Base-by-base conservation (phyloP, 2,888 invertebrate species). In the Chymomyza fuscimana region DNA sequence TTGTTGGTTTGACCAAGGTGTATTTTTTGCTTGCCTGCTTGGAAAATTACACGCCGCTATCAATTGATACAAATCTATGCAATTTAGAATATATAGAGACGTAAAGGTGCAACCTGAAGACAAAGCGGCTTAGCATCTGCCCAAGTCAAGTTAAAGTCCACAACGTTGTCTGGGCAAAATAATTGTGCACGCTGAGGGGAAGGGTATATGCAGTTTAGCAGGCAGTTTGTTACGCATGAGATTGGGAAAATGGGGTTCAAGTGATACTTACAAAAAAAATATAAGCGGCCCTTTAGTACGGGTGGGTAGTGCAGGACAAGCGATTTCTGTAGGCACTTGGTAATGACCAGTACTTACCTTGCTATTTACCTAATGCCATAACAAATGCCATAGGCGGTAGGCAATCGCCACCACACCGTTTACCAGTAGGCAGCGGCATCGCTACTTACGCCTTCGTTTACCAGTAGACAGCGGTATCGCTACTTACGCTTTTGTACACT, bases 11-110 rank as follows among this genome's bases (percentile, higher is more conserved):
- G 78, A 74, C 78, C 78, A 69, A 70, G 68, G 58, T 67, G 76
- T 72, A 71, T 70, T 75, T 69, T 73, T 61, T 32, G 50, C 54
- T 60, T 50, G 58, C 58, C 36, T 64, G 40, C 12, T 62, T 70
- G 76, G 61, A 65, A 78, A 68, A 73, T 78, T 75, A 78, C 71
- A 76, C 70, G 73, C 71, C 66, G 72, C 82, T 87, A 84, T 88
- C 83, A 79, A 82, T 79, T 82, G 83, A 84, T 88, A 84, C 77
- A 84, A 84, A 84, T 84, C 83, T 88, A 74, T 74, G 76, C 76
- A 74, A 74, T 75, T 76, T 71, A 72, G 88, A 78, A 75, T 84
- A 58, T 58, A 82, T 82, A 80, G 80, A 85, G 86, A 82, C 82
- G 74, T 85, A 85, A 82, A 74, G 80, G 82, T 81, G 82, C 70